These are phyloP conservation scores for Halyomorpha halys DNA, from an alignment of 1,140 invertebrate genomes.

Conservation along the genomic window DNA sequence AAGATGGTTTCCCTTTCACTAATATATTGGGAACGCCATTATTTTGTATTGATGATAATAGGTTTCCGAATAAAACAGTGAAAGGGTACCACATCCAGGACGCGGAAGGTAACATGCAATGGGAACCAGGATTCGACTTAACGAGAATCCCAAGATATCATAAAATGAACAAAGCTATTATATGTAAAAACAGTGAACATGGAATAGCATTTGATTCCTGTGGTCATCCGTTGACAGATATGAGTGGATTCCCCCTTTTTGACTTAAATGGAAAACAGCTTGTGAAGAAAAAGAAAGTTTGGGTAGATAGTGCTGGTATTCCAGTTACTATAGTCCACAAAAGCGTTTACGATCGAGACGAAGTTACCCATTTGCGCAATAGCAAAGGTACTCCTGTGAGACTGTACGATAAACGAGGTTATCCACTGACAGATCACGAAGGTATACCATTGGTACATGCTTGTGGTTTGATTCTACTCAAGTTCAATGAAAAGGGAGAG, in stretches of 20 bases:
- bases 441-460: not conserved
- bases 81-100: slow-evolving; percentile 1
- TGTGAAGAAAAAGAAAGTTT: slow-evolving; percentile 11
- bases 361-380: not conserved
- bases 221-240: slow-evolving; percentile 8
- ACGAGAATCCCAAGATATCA: not conserved
- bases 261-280: not conserved
- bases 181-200: not conserved
- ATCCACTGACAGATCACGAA: slow-evolving; percentile 3
- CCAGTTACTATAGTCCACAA: not conserved
- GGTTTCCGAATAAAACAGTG: not conserved
- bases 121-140: not conserved
- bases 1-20: slow-evolving; percentile 1
- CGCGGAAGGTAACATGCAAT: not conserved
- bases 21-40: not conserved
- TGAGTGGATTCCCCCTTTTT: not conserved
- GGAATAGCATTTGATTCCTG: not conserved
- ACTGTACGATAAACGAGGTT: not conserved
- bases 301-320: not conserved
- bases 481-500: slow-evolving; percentile 1
- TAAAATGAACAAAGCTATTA: not conserved
- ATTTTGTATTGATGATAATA: not conserved
- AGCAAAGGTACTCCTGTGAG: not conserved
- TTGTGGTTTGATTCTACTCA: not conserved
- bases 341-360: slow-evolving; percentile 6